Evolutionary conservation across 2,113 vertebrate species (phyloP).

Genomic region (Phodopus roborovskii): DNA sequence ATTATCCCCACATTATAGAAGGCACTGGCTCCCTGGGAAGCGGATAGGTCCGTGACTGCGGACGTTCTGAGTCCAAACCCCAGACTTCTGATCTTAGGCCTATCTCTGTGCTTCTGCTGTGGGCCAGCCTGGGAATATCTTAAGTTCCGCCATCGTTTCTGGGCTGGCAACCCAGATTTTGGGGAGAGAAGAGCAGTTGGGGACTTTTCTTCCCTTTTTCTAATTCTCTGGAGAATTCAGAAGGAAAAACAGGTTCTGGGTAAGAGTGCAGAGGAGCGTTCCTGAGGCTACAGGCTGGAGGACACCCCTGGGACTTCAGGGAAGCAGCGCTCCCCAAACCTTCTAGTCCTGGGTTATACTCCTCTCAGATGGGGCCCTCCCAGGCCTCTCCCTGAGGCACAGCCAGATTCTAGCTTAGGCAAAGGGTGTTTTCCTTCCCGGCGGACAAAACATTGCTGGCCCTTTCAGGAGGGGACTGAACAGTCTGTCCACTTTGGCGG

Average conservation of each 20-base stretch:
- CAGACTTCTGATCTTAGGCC: not conserved
- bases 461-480: constrained; percentile 77
- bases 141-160: not conserved
- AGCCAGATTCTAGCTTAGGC: constrained; percentile 48
- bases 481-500: constrained; percentile 85
- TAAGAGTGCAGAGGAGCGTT: not conserved
- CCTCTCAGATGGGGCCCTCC: not conserved
- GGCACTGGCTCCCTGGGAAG: not conserved
- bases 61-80: not conserved
- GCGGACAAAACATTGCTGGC: constrained; percentile 84
- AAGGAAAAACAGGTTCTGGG: not conserved
- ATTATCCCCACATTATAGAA: not conserved
- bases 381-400: not conserved
- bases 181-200: not conserved
- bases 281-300: not conserved
- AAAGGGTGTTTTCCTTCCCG: constrained; percentile 84
- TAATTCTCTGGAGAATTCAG: not conserved
- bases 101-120: accelerated
- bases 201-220: not conserved
- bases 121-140: not conserved
- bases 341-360: too few species aligned
- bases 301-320: not conserved
- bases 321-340: not conserved
- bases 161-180: not conserved
- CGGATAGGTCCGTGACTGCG: not conserved